Evolutionary conservation across 2,113 vertebrate species (phyloP).

Genomic region (Micromys minutus): DNA sequence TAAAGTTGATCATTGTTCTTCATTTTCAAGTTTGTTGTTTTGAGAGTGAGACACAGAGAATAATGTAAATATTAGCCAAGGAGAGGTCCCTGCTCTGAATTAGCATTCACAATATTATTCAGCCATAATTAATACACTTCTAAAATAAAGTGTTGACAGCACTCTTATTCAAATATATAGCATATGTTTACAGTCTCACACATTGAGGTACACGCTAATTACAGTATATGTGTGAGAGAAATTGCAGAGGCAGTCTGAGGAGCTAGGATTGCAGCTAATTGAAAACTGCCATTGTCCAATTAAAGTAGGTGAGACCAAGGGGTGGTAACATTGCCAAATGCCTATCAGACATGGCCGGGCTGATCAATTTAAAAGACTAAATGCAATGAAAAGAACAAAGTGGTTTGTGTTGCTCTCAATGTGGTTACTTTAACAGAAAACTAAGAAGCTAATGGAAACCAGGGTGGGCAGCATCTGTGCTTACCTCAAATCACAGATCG

Average conservation of each 20-base stretch:
- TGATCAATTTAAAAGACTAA: slow-evolving; percentile 34
- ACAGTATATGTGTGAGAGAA: slow-evolving; percentile 70
- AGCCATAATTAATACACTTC: slow-evolving; percentile 72
- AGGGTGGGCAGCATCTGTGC: not conserved
- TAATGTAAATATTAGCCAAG: slow-evolving; percentile 62
- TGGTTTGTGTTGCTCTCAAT: not conserved
- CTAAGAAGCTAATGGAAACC: not conserved
- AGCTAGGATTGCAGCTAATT: slow-evolving; percentile 21
- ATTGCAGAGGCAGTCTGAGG: slow-evolving; percentile 52
- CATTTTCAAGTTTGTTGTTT: slow-evolving; percentile 64
- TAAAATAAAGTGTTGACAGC: slow-evolving; percentile 79
- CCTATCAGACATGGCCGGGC: slow-evolving; percentile 11
- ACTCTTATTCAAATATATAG: slow-evolving; percentile 72
- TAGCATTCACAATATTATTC: slow-evolving; percentile 72
- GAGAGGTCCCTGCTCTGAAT: not conserved
- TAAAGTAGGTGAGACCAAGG: slow-evolving; percentile 47
- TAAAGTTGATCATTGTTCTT: slow-evolving; percentile 65
- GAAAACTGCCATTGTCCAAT: slow-evolving; percentile 64
- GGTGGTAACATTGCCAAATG: slow-evolving; percentile 12
- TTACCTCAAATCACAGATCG: not conserved
- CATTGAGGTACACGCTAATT: slow-evolving; percentile 75
- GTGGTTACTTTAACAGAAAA: not conserved
- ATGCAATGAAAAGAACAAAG: not conserved
- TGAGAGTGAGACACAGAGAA: slow-evolving; percentile 53
- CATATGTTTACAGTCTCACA: slow-evolving; percentile 80